Conservation (phyloP, 2,797 vertebrate species). For the Platyrinchus mystaceus region DNA sequence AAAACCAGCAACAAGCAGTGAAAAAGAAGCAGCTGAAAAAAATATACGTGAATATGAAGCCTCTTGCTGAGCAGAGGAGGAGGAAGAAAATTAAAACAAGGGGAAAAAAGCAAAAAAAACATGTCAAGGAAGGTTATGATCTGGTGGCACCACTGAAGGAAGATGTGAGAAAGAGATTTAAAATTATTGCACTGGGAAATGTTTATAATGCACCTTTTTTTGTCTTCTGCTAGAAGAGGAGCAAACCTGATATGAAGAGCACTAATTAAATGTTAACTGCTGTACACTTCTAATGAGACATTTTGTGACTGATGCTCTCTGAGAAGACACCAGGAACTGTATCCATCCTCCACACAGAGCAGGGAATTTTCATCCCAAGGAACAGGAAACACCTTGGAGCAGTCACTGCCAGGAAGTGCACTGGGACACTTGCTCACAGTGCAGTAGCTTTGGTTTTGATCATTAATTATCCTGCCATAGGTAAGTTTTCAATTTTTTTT, state of each 20-base stretch:
- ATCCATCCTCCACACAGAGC: background rate
- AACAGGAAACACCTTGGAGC: background rate
- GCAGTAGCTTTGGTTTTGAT: background rate
- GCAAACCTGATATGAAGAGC: background rate
- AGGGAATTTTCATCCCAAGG: background rate
- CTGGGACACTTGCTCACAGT: background rate
- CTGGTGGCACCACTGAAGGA: background rate
- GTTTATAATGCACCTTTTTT: background rate
- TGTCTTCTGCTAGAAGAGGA: background rate
- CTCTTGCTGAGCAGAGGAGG: background rate
- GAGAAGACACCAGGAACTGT: background rate
- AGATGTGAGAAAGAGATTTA: background rate
- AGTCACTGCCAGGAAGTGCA: background rate
- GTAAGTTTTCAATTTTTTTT: background rate
- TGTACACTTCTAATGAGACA: background rate
- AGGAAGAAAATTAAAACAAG: background rate
- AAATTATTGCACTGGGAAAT: background rate
- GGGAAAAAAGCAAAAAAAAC: background rate
- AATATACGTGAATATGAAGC: background rate
- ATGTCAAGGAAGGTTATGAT: background rate
- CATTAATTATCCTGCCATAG: background rate
- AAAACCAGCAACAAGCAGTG: background rate
- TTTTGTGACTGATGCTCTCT: background rate
- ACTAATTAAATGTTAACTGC: background rate
- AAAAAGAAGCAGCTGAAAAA: background rate